These are phyloP conservation scores for Cephus cinctus DNA, from an alignment of 1,140 invertebrate genomes.

Conservation along the genomic window DNA sequence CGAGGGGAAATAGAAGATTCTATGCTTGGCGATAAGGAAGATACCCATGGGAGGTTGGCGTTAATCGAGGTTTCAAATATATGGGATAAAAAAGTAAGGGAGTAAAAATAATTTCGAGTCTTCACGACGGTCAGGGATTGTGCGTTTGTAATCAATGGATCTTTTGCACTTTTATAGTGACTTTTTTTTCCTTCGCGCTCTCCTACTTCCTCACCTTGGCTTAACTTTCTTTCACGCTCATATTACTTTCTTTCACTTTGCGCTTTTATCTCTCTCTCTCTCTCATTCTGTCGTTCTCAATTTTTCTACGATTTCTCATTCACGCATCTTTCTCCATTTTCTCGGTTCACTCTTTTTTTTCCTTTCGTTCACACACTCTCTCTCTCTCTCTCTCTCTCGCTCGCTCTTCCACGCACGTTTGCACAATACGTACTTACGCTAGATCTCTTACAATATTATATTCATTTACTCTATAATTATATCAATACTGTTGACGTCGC, in stretches of 20 bases:
- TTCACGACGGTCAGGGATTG: too few species aligned
- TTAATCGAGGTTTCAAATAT: too few species aligned
- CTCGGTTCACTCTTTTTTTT: not conserved
- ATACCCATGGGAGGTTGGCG: too few species aligned
- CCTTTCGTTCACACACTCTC: not conserved
- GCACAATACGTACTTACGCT: conserved; percentile 5
- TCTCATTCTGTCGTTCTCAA: conserved; percentile 10
- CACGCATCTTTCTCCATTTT: not conserved
- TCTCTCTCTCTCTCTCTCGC: conserved; percentile 9
- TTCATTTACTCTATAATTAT: conserved; percentile 7
- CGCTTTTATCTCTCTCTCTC: conserved; percentile 1
- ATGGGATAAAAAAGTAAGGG: too few species aligned
- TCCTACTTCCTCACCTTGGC: not conserved
- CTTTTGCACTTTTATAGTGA: too few species aligned
- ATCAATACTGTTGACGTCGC: conserved; percentile 6
- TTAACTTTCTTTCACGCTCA: not conserved
- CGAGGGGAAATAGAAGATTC: too few species aligned
- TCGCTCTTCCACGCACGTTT: too few species aligned
- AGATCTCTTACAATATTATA: conserved; percentile 7
- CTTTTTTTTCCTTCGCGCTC: too few species aligned
- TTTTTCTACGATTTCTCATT: not conserved
- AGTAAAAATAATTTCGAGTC: too few species aligned
- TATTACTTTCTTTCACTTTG: not conserved
- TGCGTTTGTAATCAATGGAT: too few species aligned
- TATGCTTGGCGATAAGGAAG: too few species aligned